A percentile compares a stretch with the other conserved stretches of the same genome.
phyloP scores from a whole-genome alignment of 2,797 vertebrate species.

The Geotrypetes seraphini region DNA sequence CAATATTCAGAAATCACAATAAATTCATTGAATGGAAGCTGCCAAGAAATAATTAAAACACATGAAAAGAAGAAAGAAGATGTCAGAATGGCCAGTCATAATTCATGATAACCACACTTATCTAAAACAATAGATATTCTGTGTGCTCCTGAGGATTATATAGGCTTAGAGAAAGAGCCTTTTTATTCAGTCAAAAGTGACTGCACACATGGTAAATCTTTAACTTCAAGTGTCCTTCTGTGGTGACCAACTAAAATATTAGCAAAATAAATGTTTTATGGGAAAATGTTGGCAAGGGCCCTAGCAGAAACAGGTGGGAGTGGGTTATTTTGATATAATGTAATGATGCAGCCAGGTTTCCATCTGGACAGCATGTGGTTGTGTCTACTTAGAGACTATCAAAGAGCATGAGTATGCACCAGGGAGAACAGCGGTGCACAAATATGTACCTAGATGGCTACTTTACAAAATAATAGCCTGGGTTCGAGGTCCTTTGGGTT shows the following conservation, averaged over 20 bases:
- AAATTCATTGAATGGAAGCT: slow-evolving; percentile 24
- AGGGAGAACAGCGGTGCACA: slow-evolving; percentile 48
- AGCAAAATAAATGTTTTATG: slow-evolving; percentile 79
- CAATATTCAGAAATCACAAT: slow-evolving; percentile 13
- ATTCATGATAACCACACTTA: slow-evolving; percentile 19
- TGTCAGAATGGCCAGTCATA: slow-evolving; percentile 7
- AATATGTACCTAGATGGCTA: slow-evolving; percentile 60
- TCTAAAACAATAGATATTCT: slow-evolving; percentile 32
- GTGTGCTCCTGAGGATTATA: slow-evolving; percentile 15
- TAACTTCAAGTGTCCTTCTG: slow-evolving; percentile 67
- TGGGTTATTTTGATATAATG: slow-evolving; percentile 88
- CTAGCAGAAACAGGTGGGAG: slow-evolving; percentile 82
- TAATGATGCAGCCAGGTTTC: slow-evolving; percentile 83
- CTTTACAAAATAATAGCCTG: slow-evolving; percentile 56
- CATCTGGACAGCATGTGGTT: slow-evolving; percentile 71
- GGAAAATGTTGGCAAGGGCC: slow-evolving; percentile 73
- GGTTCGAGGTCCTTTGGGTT: slow-evolving; percentile 58
- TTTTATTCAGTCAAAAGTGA: slow-evolving; percentile 28
- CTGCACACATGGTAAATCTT: slow-evolving; percentile 62
- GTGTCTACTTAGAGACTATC: slow-evolving; percentile 64
- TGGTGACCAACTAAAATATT: slow-evolving; percentile 69
- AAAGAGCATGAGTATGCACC: slow-evolving; percentile 63
- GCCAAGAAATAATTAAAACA: slow-evolving; percentile 20
- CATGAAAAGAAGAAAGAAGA: not conserved
- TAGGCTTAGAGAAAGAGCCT: slow-evolving; percentile 23